Evolutionary conservation across 2,888 invertebrate species (phyloP).

Genomic region (Poecilus cupreus): DNA sequence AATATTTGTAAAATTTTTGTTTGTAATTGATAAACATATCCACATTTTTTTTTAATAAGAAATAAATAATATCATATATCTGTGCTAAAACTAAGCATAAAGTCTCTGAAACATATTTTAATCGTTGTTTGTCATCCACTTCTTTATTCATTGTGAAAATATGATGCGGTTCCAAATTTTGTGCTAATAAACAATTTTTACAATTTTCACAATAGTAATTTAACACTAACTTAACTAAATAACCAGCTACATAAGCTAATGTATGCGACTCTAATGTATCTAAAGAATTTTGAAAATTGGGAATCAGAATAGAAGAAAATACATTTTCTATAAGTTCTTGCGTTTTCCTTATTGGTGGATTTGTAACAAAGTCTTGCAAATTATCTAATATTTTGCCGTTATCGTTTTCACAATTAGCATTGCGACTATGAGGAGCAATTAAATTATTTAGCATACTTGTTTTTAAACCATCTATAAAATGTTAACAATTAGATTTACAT

Average conservation of each 20-base stretch:
- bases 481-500: background rate
- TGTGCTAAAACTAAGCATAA: background rate
- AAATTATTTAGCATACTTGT: no score
- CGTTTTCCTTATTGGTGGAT: background rate
- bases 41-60: background rate
- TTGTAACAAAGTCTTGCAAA: no score
- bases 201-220: background rate
- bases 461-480: constrained; percentile 8
- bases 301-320: background rate
- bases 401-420: background rate
- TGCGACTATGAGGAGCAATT: background rate
- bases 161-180: background rate
- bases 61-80: background rate
- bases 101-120: background rate
- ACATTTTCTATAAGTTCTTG: background rate
- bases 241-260: background rate
- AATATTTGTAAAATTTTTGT: background rate
- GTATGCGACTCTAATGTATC: background rate
- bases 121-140: background rate
- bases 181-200: background rate
- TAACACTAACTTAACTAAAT: background rate
- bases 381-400: background rate
- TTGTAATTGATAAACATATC: background rate
- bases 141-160: background rate
- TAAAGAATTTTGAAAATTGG: background rate